These are phyloP conservation scores for Triplophysa bombifrons DNA, from an alignment of 2,797 vertebrate genomes.

Conservation along the genomic window DNA sequence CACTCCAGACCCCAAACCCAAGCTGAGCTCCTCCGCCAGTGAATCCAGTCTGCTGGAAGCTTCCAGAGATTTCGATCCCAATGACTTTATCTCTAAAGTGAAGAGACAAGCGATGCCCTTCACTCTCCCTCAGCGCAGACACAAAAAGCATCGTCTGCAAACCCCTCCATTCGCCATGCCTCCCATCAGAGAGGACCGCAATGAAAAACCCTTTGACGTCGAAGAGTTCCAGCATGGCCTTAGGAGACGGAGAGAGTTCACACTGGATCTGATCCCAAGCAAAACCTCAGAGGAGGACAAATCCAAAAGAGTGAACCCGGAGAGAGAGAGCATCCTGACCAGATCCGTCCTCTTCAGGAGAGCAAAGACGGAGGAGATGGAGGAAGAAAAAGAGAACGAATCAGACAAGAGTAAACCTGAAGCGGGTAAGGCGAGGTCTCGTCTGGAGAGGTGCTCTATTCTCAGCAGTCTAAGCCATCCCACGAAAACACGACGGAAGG, in stretches of 20 bases:
- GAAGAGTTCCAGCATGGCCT: slow-evolving; percentile 87
- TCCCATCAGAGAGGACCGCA: slow-evolving; percentile 87
- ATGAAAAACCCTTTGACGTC: slow-evolving; percentile 90
- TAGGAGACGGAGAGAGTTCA: slow-evolving; percentile 75
- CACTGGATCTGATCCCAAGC: slow-evolving; percentile 66
- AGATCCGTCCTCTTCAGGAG: slow-evolving; percentile 65
- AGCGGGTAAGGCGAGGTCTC: slow-evolving; percentile 81
- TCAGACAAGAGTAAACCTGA: slow-evolving; percentile 70
- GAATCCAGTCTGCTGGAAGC: slow-evolving; percentile 83
- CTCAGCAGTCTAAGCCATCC: slow-evolving; percentile 80
- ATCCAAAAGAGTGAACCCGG: slow-evolving; percentile 81
- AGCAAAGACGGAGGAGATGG: background rate
- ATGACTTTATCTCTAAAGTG: slow-evolving; percentile 88
- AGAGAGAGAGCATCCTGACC: slow-evolving; percentile 82
- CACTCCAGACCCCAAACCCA: slow-evolving; percentile 52
- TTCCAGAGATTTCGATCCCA: slow-evolving; percentile 82
- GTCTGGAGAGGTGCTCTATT: slow-evolving; percentile 86
- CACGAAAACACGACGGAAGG: slow-evolving; percentile 62
- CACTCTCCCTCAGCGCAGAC: slow-evolving; percentile 86
- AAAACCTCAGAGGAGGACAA: slow-evolving; percentile 73
- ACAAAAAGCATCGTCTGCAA: slow-evolving; percentile 78
- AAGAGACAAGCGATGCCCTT: slow-evolving; percentile 84
- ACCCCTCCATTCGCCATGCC: slow-evolving; percentile 88
- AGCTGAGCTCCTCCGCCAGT: slow-evolving; percentile 73
- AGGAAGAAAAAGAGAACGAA: slow-evolving; percentile 29